Evolutionary conservation across 1,140 invertebrate species (phyloP), one percentile per base, ranked within the genome.

Genomic region (Laupala kohalensis): DNA sequence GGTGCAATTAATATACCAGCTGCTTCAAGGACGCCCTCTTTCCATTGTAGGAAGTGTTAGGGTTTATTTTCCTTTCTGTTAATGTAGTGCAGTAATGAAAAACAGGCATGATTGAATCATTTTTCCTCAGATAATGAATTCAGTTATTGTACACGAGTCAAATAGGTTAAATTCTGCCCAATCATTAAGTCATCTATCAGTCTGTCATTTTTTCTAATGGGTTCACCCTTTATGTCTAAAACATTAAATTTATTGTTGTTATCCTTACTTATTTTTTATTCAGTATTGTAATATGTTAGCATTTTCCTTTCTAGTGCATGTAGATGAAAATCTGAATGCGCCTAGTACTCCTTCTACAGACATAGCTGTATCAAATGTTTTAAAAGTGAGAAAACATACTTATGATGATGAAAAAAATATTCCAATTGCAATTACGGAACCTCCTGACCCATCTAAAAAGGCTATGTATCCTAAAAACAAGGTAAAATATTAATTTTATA

Each of bases 381-480:
- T 71, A 26, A 71, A 62, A 65, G 25, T 64, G 24, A 71, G 70
- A n/a, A 71, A 64, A 28, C n/a, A 64, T 13, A 23, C n/a, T 65
- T 30, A 29, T 30, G 26, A 64, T 19, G 62, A 65, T 29, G 69
- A 71, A 27, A 15, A 25, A 4, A 71, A 28, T 25, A 62, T 19
- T 25, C 62, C 69, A 15, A 64, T 71, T 26, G 69, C 69, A 5
- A n/a, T 71, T 3, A 64, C 64, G 25, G 69, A 71, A 71, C 27
- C 25, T 6, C 15, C 24, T 1, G 69, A 71, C 27, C 69, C 53
- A 15, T 25, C 37, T 19, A 71, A 53, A 28, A 28, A n/a, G 5
- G 29, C 69, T 25, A 71, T 71, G 69, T 71, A 71, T 63, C 25
- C n/a, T 15, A 71, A 71, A 25, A 65, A 28, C 25, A 71, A 71